Evolutionary conservation across 2,113 vertebrate species (phyloP).

Genomic region (Anas platyrhynchos): DNA sequence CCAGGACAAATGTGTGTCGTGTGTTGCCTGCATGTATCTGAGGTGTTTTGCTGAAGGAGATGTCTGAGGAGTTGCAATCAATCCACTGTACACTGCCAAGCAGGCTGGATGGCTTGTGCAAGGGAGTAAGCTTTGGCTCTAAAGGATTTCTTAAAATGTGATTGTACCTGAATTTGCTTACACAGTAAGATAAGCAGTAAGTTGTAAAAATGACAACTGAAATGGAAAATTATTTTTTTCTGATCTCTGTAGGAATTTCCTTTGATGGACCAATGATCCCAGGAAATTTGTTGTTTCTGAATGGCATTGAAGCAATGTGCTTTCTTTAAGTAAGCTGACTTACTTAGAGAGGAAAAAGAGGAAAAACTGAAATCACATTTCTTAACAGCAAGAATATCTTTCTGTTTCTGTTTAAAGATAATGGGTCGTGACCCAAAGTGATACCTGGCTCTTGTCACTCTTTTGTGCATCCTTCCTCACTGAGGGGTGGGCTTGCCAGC

Average conservation of each 20-base stretch:
- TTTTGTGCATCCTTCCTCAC: rapidly evolving
- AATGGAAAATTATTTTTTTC: neutral
- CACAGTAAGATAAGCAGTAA: neutral
- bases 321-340: neutral
- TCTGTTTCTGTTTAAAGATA: neutral
- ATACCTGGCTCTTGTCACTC: neutral
- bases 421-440: neutral
- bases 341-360: too few species aligned
- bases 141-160: rapidly evolving
- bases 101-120: rapidly evolving
- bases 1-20: neutral
- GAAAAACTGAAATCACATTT: neutral
- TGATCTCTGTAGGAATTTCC: neutral
- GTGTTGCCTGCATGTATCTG: neutral
- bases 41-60: rapidly evolving
- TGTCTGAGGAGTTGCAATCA: neutral
- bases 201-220: neutral
- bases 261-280: neutral
- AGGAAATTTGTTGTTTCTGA: neutral
- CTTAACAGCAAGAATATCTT: neutral
- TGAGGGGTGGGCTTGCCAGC: rapidly evolving
- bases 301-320: neutral
- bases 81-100: rapidly evolving
- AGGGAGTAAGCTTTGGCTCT: neutral
- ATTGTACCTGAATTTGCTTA: neutral